A percentile compares a stretch with the other conserved stretches of the same genome.
phyloP scores from a whole-genome alignment of 2,113 vertebrate genomes.

The Solenodon paradoxus region DNA sequence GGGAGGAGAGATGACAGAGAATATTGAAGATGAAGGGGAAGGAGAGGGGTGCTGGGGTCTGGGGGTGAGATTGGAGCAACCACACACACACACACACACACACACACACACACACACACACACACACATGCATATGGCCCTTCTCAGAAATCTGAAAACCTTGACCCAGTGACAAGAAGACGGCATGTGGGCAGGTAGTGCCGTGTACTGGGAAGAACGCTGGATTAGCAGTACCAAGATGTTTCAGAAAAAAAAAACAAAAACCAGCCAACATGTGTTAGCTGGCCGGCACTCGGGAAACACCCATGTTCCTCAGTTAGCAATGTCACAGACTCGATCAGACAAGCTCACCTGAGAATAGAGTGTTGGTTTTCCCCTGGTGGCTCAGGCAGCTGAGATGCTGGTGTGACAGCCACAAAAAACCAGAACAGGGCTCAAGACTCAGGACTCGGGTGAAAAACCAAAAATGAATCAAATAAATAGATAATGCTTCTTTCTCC shows the following conservation, averaged over 20 bases:
- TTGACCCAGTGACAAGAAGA: not conserved
- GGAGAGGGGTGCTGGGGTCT: not conserved
- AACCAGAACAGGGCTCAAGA: no score
- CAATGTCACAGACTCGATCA: not conserved
- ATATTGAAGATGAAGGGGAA: not conserved
- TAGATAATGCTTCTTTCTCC: no score
- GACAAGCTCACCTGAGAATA: not conserved
- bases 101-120: no score
- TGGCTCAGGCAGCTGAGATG: no score
- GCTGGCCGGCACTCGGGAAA: not conserved
- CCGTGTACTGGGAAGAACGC: not conserved
- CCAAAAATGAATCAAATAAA: no score
- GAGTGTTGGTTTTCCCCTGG: no score
- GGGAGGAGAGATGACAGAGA: not conserved
- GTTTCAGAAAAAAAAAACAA: not conserved
- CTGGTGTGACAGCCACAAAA: not conserved
- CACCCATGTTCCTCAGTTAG: not conserved
- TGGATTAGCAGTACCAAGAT: not conserved
- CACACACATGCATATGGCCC: no score
- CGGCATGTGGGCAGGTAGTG: no score
- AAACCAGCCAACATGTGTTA: not conserved
- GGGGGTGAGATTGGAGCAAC: not conserved
- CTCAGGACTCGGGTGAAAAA: no score
- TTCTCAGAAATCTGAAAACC: not conserved
- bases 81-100: no score